Base-by-base conservation (phyloP, 2,888 invertebrate genomes). In the Dendrolimus pini region DNA sequence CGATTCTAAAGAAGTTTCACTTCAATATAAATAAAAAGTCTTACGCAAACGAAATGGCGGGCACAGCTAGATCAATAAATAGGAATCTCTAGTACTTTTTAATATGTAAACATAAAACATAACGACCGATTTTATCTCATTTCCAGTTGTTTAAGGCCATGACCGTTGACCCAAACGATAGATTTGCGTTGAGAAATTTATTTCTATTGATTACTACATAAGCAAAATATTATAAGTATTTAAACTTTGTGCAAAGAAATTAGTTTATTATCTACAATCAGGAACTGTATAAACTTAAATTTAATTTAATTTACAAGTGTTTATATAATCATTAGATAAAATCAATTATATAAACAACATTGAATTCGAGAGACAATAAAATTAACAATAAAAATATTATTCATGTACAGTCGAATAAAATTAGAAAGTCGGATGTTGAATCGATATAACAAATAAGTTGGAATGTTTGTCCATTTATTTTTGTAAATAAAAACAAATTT, bases 401-500 rank as follows among this genome's bases (percentile, higher is more conserved):
- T 30, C 30, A 30, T 30, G 30, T 30, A 30, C 30, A 30, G 30
- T 30, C 30, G 30, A 30, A 30, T 30, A 30, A 30, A 30, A 30
- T 30, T 30, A 30, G 30, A 30, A 30, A 30, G 30, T 30, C 30
- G 30, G 6, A 30, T 6, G 30, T 6, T 6, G 30, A 30, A 30
- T 30, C 52, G 53, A 55, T 54, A 42, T 13, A 42, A 55, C 10
- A 59, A 60, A 18, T 56, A 52, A 30, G n/a, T 56, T 52, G 30
- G 52, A 47, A 30, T 30, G 30, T 30, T 47, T 56, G 30, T 56
- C 56, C 56, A 56, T 57, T 59, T 60, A 52, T 60, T 66, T 56
- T 66, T 69, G 60, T 69, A 69, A 78, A 75, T 76, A 74, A 78
- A 82, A 83, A 78, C 72, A 70, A 67, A 72, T 70, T 66, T 67